Conservation (phyloP, 2,113 vertebrate species). For the Ochotona curzoniae region DNA sequence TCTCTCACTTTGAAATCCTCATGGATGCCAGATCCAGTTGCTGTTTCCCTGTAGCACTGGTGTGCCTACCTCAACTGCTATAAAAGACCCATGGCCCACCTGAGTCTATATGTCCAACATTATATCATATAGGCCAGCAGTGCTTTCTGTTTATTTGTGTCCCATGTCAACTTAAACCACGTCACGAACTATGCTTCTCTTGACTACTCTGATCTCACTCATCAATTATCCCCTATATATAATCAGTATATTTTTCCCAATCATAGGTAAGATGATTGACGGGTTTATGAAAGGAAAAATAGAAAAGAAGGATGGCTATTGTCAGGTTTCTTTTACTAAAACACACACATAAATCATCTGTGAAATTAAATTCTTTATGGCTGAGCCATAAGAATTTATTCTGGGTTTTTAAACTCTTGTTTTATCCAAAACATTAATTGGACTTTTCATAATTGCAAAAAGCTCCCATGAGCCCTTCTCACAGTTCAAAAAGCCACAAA, state of each 20-base stretch:
- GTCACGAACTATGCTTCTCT: background rate
- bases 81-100: too few species aligned
- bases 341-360: background rate
- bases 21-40: background rate
- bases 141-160: background rate
- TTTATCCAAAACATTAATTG: slow-evolving; percentile 41
- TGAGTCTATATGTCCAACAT: background rate
- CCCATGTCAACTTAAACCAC: background rate
- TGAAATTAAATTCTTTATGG: slow-evolving; percentile 10
- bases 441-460: slow-evolving; percentile 6
- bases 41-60: background rate
- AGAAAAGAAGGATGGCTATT: background rate
- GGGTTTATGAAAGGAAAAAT: background rate
- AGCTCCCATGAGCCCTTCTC: background rate
- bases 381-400: background rate
- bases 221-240: background rate
- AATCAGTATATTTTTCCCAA: background rate
- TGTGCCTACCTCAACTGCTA: background rate
- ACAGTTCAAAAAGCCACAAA: background rate
- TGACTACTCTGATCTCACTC: background rate
- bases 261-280: background rate
- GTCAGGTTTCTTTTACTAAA: background rate
- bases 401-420: slow-evolving; percentile 22
- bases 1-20: background rate
- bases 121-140: background rate